Evolutionary conservation across 2,113 vertebrate genomes (phyloP).

Genomic region (Nyctibius bracteatus): DNA sequence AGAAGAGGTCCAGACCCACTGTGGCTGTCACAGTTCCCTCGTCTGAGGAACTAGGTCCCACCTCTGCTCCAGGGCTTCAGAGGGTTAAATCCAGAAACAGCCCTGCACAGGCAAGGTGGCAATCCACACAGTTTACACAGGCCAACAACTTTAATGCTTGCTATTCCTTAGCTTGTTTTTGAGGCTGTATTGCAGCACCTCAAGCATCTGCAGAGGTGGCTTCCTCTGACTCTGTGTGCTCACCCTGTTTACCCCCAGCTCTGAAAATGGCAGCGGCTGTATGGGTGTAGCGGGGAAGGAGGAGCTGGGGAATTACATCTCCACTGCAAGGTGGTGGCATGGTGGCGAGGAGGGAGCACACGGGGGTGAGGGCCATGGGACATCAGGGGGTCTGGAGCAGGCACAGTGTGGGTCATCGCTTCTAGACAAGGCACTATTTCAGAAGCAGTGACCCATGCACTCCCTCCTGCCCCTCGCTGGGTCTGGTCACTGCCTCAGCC

Average conservation of each 20-base stretch:
- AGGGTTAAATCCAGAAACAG: neutral
- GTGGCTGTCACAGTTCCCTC: neutral
- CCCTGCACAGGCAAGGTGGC: neutral
- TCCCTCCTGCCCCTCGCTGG: neutral
- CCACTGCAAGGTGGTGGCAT: neutral
- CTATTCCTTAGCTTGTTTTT: neutral
- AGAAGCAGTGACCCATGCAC: neutral
- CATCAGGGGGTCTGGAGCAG: neutral
- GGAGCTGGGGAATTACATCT: neutral
- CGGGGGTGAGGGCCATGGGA: rapidly evolving
- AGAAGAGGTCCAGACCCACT: neutral
- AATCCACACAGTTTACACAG: neutral
- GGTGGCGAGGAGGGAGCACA: neutral
- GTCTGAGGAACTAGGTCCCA: neutral
- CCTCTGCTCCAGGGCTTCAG: neutral
- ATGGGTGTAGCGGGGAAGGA: neutral
- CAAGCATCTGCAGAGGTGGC: neutral
- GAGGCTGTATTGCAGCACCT: neutral
- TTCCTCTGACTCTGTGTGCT: neutral
- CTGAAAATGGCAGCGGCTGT: neutral
- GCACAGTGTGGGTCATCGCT: neutral
- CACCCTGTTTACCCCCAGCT: neutral
- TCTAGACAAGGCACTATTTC: neutral
- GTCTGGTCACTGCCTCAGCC: neutral
- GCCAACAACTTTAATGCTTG: neutral